phyloP scores from a whole-genome alignment of 2,113 vertebrate species.

The Etheostoma spectabile region DNA sequence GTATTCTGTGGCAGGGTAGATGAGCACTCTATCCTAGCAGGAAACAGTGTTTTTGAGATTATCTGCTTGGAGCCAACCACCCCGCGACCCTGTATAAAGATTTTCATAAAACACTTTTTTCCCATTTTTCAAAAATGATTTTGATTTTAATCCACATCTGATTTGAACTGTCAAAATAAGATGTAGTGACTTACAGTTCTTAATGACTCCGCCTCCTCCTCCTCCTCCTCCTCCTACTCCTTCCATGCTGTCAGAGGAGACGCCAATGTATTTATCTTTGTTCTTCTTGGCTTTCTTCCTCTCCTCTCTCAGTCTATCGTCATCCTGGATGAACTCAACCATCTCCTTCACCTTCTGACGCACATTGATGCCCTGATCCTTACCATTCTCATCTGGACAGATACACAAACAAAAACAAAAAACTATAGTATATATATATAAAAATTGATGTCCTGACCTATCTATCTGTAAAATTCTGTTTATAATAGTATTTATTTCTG shows the following conservation, averaged over 20 bases:
- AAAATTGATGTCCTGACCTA: not conserved
- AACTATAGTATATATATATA: too few relatives aligned
- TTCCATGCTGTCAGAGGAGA: conserved; percentile 94
- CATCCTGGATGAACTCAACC: conserved; percentile 98
- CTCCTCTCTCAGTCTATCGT: conserved; percentile 95
- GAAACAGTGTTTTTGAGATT: too few relatives aligned
- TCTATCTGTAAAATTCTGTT: too few relatives aligned
- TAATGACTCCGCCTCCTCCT: conserved; percentile 80
- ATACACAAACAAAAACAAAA: too few relatives aligned
- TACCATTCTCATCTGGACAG: conserved; percentile 93
- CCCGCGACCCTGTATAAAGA: too few relatives aligned
- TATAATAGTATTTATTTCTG: too few relatives aligned
- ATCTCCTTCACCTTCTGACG: conserved; percentile 99
- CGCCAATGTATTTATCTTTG: conserved; percentile 98
- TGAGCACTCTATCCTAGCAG: too few relatives aligned
- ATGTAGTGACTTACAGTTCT: conserved; percentile 84
- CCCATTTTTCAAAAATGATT: not conserved
- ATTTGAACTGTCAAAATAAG: not conserved
- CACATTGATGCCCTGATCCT: conserved; percentile 98
- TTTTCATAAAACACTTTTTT: too few relatives aligned
- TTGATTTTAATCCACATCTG: conserved; percentile 15
- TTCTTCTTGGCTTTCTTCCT: conserved; percentile 99
- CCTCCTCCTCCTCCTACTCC: conserved; percentile 79
- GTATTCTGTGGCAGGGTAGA: too few relatives aligned
- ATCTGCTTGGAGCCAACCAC: too few relatives aligned